phyloP scores from a whole-genome alignment of 1,140 invertebrate genomes.

The Philopotamus ludificatus region DNA sequence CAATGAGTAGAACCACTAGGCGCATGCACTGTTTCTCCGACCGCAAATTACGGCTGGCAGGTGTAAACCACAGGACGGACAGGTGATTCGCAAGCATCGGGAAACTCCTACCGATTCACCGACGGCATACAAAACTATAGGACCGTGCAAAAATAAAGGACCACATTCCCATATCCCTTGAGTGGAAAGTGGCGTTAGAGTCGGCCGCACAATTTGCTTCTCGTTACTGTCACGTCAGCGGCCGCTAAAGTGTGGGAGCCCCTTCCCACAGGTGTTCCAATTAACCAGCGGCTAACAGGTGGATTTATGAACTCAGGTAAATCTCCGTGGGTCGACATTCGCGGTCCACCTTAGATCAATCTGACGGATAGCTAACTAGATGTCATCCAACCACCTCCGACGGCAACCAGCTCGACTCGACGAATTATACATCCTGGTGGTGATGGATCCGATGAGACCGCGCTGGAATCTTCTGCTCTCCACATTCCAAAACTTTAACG shows the following conservation, averaged over 20 bases:
- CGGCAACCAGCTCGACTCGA: no score
- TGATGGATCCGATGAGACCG: no score
- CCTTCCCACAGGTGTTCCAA: conserved; percentile 22
- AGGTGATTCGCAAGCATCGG: not conserved
- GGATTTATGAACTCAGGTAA: conserved; percentile 19
- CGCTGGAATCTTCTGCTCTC: no score
- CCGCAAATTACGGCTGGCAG: not conserved
- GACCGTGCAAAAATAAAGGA: no score
- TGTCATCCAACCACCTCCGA: not conserved
- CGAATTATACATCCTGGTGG: no score
- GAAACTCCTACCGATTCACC: no score
- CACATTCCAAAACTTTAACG: no score
- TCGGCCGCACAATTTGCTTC: conserved; percentile 1
- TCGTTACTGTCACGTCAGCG: not conserved
- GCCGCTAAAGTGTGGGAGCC: conserved; percentile 8
- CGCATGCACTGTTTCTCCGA: no score
- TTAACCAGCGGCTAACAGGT: conserved; percentile 18
- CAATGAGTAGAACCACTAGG: no score
- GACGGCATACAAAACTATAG: no score
- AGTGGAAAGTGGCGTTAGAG: not conserved
- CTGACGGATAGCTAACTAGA: conserved; percentile 9
- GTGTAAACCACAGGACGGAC: not conserved
- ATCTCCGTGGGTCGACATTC: conserved; percentile 13
- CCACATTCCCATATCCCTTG: not conserved
- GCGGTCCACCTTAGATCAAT: conserved; percentile 12